Evolutionary conservation across 2,113 vertebrate species (phyloP).

Genomic region (Apaloderma vittatum): DNA sequence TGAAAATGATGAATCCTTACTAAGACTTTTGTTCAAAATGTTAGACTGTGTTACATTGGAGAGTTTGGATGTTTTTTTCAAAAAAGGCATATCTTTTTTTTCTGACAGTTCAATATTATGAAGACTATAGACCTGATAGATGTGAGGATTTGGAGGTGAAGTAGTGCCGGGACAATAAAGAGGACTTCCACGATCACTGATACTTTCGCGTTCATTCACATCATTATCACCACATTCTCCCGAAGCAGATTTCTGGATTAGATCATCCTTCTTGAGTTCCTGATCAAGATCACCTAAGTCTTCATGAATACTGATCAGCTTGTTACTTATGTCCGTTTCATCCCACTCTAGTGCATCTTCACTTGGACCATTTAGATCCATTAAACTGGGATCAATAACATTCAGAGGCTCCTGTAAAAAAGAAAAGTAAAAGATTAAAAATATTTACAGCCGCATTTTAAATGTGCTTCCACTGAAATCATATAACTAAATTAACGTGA

Average conservation of each 20-base stretch:
- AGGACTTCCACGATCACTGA: constrained; percentile 29
- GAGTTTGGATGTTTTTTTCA: constrained; percentile 69
- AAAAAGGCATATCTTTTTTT: constrained; percentile 77
- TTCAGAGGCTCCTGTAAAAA: constrained; percentile 85
- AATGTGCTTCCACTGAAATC: constrained; percentile 3
- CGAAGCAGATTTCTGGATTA: constrained; percentile 57
- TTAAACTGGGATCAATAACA: constrained; percentile 88
- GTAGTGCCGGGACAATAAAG: constrained; percentile 54
- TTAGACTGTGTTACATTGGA: constrained; percentile 72
- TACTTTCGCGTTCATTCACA: constrained; percentile 59
- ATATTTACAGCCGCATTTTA: constrained; percentile 5
- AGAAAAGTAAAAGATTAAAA: constrained; percentile 1
- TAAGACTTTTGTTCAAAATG: constrained; percentile 85
- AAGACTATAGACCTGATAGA: constrained; percentile 93
- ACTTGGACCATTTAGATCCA: constrained; percentile 85
- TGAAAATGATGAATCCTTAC: constrained; percentile 93
- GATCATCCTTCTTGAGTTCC: constrained; percentile 57
- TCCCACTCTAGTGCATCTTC: constrained; percentile 98
- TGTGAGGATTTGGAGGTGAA: constrained; percentile 72
- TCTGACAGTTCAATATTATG: constrained; percentile 86
- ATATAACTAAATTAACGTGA: background rate
- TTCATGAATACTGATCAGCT: constrained; percentile 85
- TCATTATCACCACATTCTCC: constrained; percentile 45
- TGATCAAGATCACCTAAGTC: constrained; percentile 81
- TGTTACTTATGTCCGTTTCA: constrained; percentile 92